phyloP scores from a whole-genome alignment of 2,888 invertebrate species.

The Cephalotes varians region DNA sequence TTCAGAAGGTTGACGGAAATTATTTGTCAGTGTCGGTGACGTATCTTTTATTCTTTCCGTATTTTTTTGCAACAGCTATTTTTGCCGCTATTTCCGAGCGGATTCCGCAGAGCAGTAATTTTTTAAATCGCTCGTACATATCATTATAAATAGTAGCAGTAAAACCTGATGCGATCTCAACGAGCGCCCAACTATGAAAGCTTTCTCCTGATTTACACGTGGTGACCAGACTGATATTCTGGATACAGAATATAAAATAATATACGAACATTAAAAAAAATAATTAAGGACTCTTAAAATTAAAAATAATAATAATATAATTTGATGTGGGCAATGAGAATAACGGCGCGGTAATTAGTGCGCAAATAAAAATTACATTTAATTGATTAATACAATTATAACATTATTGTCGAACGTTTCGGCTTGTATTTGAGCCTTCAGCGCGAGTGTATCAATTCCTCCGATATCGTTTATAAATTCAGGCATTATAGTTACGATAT shows the following conservation, averaged over 20 bases:
- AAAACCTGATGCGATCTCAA: neutral
- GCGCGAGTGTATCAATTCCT: no score
- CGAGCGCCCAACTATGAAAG: neutral
- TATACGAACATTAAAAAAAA: no score
- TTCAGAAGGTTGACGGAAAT: slow-evolving; percentile 12
- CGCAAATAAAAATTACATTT: no score
- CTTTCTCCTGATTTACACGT: neutral
- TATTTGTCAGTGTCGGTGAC: slow-evolving; percentile 21
- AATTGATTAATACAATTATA: no score
- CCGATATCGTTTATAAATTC: no score
- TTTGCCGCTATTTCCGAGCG: neutral
- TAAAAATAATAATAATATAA: no score
- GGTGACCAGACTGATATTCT: neutral
- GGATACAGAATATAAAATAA: neutral
- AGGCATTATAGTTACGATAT: no score
- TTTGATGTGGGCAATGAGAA: no score
- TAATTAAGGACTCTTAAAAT: no score
- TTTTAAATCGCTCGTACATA: slow-evolving; percentile 28
- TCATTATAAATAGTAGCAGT: slow-evolving; percentile 14
- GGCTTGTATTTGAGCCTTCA: no score
- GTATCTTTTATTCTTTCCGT: neutral
- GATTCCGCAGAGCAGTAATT: neutral
- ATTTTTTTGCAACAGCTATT: neutral
- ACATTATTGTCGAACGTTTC: no score
- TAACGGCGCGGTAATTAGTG: no score